Conservation (phyloP, 35 echinoderm and acorn worm genomes). For the Eucidaris tribuloides region DNA sequence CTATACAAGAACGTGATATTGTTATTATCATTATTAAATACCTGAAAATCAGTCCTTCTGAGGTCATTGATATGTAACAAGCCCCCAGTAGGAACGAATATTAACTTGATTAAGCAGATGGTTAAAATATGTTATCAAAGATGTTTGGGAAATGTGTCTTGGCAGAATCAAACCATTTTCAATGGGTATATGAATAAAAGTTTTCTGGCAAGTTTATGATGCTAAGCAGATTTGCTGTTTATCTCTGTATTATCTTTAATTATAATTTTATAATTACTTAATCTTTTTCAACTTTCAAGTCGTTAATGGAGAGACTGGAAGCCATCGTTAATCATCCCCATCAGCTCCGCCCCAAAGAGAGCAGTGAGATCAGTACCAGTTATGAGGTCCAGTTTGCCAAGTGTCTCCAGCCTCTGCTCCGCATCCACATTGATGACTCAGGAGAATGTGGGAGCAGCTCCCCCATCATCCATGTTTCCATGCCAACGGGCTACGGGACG, state of each 20-base stretch:
- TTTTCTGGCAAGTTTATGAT: too few species aligned
- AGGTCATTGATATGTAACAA: too few species aligned
- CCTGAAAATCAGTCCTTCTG: too few species aligned
- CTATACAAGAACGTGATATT: too few species aligned
- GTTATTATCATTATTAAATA: too few species aligned
- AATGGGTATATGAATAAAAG: too few species aligned
- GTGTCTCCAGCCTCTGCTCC: constrained; percentile 27
- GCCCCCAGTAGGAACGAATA: too few species aligned
- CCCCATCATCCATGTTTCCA: constrained; percentile 26
- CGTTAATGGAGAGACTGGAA: constrained; percentile 27
- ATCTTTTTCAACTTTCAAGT: background rate
- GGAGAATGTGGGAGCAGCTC: constrained; percentile 15
- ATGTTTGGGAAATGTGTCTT: background rate
- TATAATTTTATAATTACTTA: too few species aligned
- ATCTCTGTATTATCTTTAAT: too few species aligned
- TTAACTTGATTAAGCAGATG: background rate
- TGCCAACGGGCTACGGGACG: background rate
- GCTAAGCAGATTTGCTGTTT: too few species aligned
- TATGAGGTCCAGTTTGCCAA: constrained; percentile 25
- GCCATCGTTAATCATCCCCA: constrained; percentile 31
- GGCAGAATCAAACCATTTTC: too few species aligned
- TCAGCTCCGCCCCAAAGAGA: constrained; percentile 23
- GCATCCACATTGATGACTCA: constrained; percentile 9
- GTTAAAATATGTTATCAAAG: background rate
- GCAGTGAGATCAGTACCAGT: constrained; percentile 25